Percentiles rank a stretch among this genome's conserved stretches.
Evolutionary conservation across 2,113 vertebrate genomes (phyloP).

Genomic region (Xenopus borealis): DNA sequence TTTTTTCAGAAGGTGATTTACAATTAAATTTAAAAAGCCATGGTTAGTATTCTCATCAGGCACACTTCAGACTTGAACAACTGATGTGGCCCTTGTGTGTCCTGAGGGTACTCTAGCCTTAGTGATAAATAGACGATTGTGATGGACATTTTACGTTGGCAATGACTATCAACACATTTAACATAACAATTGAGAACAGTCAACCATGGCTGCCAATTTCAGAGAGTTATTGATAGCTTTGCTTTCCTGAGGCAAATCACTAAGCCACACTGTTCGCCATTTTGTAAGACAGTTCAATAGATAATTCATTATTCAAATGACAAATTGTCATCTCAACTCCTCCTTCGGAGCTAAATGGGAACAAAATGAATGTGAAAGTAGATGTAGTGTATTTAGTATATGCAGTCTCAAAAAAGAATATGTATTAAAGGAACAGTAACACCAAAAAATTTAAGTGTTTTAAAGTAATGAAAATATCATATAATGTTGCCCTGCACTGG

Average conservation of each 20-base stretch:
- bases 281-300: constrained; percentile 33
- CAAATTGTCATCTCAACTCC: constrained; percentile 41
- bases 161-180: constrained; percentile 33
- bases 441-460: too few species aligned
- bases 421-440: too few species aligned
- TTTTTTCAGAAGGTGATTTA: too few species aligned
- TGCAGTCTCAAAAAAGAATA: too few species aligned
- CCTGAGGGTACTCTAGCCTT: constrained; percentile 25
- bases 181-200: constrained; percentile 30
- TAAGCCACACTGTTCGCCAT: constrained; percentile 37
- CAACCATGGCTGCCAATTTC: constrained; percentile 30
- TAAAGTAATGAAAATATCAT: too few species aligned
- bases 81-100: constrained; percentile 28
- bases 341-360: constrained; percentile 16
- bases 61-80: constrained; percentile 16
- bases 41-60: too few species aligned
- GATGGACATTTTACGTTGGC: constrained; percentile 43
- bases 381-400: too few species aligned
- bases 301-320: constrained; percentile 40
- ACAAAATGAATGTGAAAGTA: too few species aligned
- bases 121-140: constrained; percentile 37
- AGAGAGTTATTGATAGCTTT: constrained; percentile 42
- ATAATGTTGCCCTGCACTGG: too few species aligned
- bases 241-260: constrained; percentile 39
- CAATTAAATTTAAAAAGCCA: too few species aligned